phyloP scores from a whole-genome alignment of 2,888 invertebrate species.

The Molorchus minor region DNA sequence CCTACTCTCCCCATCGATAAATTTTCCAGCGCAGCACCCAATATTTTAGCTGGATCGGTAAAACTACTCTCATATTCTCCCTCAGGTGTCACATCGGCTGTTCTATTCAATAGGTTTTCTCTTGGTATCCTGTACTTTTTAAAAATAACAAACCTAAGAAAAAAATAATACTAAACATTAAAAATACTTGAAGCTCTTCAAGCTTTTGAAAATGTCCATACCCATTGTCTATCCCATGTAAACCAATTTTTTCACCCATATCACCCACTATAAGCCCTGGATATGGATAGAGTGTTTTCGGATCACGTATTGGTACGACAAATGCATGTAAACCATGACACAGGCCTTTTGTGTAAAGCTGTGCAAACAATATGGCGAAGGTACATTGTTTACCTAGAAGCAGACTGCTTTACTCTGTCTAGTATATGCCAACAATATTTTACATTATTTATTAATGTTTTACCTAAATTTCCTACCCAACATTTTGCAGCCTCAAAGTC shows the following conservation, averaged over 20 bases:
- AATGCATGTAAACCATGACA: constrained; percentile 91
- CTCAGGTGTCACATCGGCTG: constrained; percentile 87
- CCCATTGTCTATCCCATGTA: constrained; percentile 93
- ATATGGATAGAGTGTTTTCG: constrained; percentile 77
- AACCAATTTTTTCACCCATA: constrained; percentile 91
- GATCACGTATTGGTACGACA: constrained; percentile 84
- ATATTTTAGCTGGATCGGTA: constrained; percentile 84
- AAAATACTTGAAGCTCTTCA: too few species aligned
- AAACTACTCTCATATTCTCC: constrained; percentile 91
- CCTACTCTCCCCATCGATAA: constrained; percentile 85
- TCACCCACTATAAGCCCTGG: constrained; percentile 90
- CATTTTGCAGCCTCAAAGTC: constrained; percentile 96
- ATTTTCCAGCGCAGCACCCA: constrained; percentile 86
- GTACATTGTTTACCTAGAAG: constrained; percentile 80
- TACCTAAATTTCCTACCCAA: constrained; percentile 90
- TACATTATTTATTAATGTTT: constrained; percentile 5
- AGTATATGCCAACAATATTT: neutral
- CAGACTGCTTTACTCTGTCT: constrained; percentile 10
- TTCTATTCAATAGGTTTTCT: constrained; percentile 84
- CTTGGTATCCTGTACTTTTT: constrained; percentile 87
- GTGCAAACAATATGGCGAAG: constrained; percentile 88
- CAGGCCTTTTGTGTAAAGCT: constrained; percentile 81
- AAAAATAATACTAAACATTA: neutral
- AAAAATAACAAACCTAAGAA: constrained; percentile 81
- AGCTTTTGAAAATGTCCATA: constrained; percentile 32